Percentiles rank a stretch among this genome's conserved stretches.
Conservation (phyloP, 2,888 invertebrate species). For the Aromia moschata region DNA sequence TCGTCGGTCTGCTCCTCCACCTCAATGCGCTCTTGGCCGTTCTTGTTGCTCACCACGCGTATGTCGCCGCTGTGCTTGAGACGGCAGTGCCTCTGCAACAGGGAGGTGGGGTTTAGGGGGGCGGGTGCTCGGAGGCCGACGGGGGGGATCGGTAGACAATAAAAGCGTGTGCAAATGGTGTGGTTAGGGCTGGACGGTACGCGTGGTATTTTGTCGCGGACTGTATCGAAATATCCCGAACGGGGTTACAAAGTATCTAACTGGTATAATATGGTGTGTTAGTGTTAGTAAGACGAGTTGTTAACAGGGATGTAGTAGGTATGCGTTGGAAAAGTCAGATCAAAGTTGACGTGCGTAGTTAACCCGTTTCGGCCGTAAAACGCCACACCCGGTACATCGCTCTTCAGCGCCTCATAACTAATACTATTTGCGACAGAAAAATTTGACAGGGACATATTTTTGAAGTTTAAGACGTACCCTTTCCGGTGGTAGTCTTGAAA, state of each 20-base stretch:
- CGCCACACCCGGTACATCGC: too few species aligned
- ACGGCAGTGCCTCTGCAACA: slow-evolving; percentile 77
- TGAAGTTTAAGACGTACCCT: too few species aligned
- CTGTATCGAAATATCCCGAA: slow-evolving; percentile 14
- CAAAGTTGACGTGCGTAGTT: too few species aligned
- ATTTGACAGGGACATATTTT: too few species aligned
- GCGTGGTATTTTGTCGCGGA: too few species aligned
- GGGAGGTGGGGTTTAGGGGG: slow-evolving; percentile 45
- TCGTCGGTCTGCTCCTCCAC: slow-evolving; percentile 59
- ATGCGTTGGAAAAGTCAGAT: too few species aligned
- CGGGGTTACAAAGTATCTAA: slow-evolving; percentile 6
- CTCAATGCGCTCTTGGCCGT: slow-evolving; percentile 65
- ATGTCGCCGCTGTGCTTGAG: slow-evolving; percentile 81
- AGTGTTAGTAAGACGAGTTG: slow-evolving; percentile 1
- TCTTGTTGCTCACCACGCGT: slow-evolving; percentile 69
- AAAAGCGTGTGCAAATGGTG: background rate
- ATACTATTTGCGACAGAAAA: too few species aligned
- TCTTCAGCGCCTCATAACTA: too few species aligned
- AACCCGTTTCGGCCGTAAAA: too few species aligned
- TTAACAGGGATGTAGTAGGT: too few species aligned
- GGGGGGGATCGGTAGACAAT: background rate
- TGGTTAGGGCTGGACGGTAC: too few species aligned
- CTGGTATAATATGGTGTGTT: slow-evolving; percentile 6
- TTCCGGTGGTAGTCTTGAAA: too few species aligned
- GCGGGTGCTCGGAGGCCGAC: slow-evolving; percentile 75